Base-by-base conservation (phyloP, 2,113 vertebrate species). In the Argyrosomus japonicus region DNA sequence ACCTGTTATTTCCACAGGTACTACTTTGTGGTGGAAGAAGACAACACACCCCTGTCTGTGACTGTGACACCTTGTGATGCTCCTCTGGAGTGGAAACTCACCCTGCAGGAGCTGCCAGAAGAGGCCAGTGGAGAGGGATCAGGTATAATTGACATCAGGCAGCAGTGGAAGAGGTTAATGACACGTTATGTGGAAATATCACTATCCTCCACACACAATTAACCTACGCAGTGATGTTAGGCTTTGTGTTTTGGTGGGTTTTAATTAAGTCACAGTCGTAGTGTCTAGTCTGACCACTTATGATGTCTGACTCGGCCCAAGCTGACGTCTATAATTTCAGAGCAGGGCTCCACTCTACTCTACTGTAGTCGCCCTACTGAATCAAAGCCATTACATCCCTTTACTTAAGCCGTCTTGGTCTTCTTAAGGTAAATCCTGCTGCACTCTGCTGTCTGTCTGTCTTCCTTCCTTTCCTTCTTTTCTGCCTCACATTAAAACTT, bases 21-120 rank as follows among this genome's bases (percentile, higher is more conserved):
- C 88, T 99, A 98, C 93, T 99, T 99, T 83, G 96, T 97, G 93
- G 98, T 99, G 76, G 98, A 99, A 84, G 98, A 99, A 88, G 98
- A 99, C 91, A 99, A 99, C 92, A 99, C 98, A 13, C 98, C 98
- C 2, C 83, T 99, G 51, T 97, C 97, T 27, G 96, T 99, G 89
- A 99, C 97, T 0, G 96, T 99, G 90, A 99, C 98, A 4, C 98
- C 98, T 0, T 99, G 98, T 0, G 98, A 99, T 47, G 97, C 98
- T 5, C 98, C 98, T 62, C 92, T 99, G 81, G 98, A 99, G 90
- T 99, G 98, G 98, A 98, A 95, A 72, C 95, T 99, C 69, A 98
- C 94, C 1, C 96, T 99, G 62, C 98, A 99, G 90, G 98, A 99
- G 84, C 96, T 99, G 69, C 98, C 97, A 0, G 97, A 99, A 85